phyloP scores from a whole-genome alignment of 2,888 invertebrate genomes.

The Erannis defoliaria region DNA sequence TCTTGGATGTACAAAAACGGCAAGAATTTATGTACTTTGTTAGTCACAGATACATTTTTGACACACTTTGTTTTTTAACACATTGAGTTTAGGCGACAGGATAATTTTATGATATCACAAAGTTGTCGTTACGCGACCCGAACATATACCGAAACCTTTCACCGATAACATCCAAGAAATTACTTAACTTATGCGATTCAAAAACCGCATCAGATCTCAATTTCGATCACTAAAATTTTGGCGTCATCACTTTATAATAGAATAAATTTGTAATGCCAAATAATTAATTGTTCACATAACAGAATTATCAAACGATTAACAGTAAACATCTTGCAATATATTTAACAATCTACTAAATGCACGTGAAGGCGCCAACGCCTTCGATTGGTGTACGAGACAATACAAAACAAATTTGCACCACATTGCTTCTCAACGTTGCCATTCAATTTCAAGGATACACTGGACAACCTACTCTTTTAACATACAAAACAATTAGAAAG shows the following conservation, averaged over 20 bases:
- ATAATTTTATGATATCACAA: too few species aligned
- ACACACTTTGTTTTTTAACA: too few species aligned
- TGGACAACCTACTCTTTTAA: slow-evolving; percentile 52
- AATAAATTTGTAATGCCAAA: slow-evolving; percentile 55
- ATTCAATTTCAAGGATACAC: slow-evolving; percentile 14
- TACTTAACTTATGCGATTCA: slow-evolving; percentile 26
- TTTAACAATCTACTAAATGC: slow-evolving; percentile 85
- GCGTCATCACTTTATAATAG: slow-evolving; percentile 36
- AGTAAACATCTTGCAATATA: slow-evolving; percentile 78
- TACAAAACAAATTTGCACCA: slow-evolving; percentile 50
- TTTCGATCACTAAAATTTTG: slow-evolving; percentile 36
- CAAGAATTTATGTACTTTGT: too few species aligned
- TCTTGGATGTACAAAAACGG: too few species aligned
- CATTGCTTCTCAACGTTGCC: slow-evolving; percentile 48
- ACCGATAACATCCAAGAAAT: slow-evolving; percentile 43
- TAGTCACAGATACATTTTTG: too few species aligned
- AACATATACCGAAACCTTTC: slow-evolving; percentile 44
- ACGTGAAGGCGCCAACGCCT: slow-evolving; percentile 72
- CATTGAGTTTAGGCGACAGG: too few species aligned
- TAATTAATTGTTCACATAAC: slow-evolving; percentile 65
- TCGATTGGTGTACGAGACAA: slow-evolving; percentile 56
- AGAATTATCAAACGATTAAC: slow-evolving; percentile 77
- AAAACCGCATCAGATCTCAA: slow-evolving; percentile 42
- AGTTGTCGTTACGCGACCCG: slow-evolving; percentile 15
- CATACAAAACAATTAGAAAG: slow-evolving; percentile 65